A percentile compares a stretch with the other conserved stretches of the same genome.
These are phyloP conservation scores for Dasyurus viverrinus DNA, from an alignment of 2,113 vertebrate species.

Conservation along the genomic window DNA sequence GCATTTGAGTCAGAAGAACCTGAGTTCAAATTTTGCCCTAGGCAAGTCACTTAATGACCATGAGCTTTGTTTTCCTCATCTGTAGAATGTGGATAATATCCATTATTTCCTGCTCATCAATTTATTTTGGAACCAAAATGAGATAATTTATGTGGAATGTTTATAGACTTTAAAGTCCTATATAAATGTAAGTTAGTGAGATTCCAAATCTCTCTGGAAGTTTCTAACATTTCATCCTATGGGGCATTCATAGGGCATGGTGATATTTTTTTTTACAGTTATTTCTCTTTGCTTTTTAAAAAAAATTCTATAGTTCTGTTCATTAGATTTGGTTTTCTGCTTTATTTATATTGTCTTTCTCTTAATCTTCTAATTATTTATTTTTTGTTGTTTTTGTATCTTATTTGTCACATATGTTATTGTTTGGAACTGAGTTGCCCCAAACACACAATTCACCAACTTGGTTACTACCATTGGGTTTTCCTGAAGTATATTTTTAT, in stretches of 20 bases:
- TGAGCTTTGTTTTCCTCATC: too few relatives aligned
- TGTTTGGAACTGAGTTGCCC: background rate
- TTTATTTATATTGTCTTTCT: background rate
- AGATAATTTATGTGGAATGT: too few relatives aligned
- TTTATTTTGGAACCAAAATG: too few relatives aligned
- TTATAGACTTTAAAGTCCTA: background rate
- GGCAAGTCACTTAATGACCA: too few relatives aligned
- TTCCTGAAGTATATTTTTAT: too few relatives aligned
- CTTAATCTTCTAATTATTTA: background rate
- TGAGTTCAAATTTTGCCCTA: too few relatives aligned
- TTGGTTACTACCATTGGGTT: background rate
- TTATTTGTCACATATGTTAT: background rate
- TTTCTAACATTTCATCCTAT: background rate
- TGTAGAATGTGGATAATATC: too few relatives aligned
- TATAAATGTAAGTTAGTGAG: background rate
- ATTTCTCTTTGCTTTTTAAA: background rate
- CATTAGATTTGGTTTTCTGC: background rate
- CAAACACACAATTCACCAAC: background rate
- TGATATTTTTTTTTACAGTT: background rate
- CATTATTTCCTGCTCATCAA: too few relatives aligned
- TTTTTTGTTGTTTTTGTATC: background rate
- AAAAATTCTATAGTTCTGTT: background rate
- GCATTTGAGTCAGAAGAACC: too few relatives aligned
- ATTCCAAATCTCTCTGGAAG: background rate
- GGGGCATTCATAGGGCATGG: background rate